Evolutionary conservation across 2,113 vertebrate species (phyloP).

Genomic region (Ctenomys sociabilis): DNA sequence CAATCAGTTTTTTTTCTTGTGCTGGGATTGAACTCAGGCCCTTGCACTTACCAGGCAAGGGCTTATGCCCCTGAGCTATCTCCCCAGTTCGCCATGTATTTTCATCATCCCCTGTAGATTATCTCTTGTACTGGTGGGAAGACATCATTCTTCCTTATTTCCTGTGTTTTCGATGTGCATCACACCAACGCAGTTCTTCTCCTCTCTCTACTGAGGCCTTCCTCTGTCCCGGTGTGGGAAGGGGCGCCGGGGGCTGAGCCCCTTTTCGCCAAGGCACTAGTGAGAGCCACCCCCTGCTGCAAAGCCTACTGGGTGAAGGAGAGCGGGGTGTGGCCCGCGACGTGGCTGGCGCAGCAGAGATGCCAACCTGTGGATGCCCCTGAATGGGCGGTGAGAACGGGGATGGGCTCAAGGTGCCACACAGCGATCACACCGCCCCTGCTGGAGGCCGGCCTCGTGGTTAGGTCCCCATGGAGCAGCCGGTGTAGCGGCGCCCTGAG

Average conservation of each 20-base stretch:
- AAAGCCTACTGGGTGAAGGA: neutral
- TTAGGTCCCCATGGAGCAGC: neutral
- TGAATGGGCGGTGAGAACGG: rapidly evolving
- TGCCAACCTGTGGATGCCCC: no score
- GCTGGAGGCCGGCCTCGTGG: neutral
- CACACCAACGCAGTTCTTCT: neutral
- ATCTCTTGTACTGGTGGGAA: neutral
- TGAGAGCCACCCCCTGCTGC: neutral
- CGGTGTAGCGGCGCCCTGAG: neutral
- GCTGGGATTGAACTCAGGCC: no score
- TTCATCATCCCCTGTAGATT: neutral
- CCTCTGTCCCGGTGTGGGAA: no score
- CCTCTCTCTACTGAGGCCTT: no score
- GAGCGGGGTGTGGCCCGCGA: rapidly evolving
- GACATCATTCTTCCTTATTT: neutral
- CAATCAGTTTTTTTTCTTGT: no score
- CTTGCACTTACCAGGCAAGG: no score
- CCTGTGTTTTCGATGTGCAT: neutral
- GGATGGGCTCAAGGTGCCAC: rapidly evolving
- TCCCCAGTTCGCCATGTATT: neutral
- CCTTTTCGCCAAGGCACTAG: neutral
- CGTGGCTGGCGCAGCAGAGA: no score
- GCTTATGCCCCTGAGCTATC: no score
- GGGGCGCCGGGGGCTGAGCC: rapidly evolving
- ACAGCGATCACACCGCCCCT: no score